Conservation (phyloP, 2,888 invertebrate species). For the Anarsia innoxiella region DNA sequence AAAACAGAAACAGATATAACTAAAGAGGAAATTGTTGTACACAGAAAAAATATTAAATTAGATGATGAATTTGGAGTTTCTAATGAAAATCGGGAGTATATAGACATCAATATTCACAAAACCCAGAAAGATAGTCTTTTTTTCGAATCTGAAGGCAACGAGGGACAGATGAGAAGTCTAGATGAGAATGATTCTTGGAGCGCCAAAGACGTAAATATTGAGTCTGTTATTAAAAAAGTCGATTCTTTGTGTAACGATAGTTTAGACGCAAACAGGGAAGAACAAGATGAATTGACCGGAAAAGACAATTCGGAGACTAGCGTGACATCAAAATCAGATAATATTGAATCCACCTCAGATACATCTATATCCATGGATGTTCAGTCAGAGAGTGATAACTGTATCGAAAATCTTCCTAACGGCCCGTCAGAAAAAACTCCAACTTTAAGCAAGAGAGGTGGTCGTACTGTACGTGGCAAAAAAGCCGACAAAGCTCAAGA, state of each 20-base stretch:
- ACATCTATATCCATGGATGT: constrained; percentile 20
- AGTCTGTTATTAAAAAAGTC: constrained; percentile 87
- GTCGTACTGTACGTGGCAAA: constrained; percentile 57
- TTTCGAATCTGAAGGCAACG: constrained; percentile 21
- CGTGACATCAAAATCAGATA: constrained; percentile 15
- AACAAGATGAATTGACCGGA: constrained; percentile 19
- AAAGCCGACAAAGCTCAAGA: constrained; percentile 51
- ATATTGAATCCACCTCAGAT: constrained; percentile 9
- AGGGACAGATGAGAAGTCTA: constrained; percentile 62
- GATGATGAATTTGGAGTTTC: too few species aligned
- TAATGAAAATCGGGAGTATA: too few species aligned
- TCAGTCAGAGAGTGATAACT: constrained; percentile 22
- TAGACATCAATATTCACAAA: too few species aligned
- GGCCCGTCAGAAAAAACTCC: constrained; percentile 31
- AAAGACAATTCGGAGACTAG: constrained; percentile 15
- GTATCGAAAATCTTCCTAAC: constrained; percentile 24
- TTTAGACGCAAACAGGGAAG: constrained; percentile 31
- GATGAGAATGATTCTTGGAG: constrained; percentile 87
- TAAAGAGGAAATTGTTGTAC: constrained; percentile 2
- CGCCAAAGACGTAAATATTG: constrained; percentile 85
- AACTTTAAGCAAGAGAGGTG: constrained; percentile 49
- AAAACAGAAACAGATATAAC: not conserved
- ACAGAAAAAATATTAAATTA: too few species aligned
- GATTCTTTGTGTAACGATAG: constrained; percentile 78
- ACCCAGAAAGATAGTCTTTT: too few species aligned